Conservation (phyloP, 2,113 vertebrate species). For the Alexandromys fortis region DNA sequence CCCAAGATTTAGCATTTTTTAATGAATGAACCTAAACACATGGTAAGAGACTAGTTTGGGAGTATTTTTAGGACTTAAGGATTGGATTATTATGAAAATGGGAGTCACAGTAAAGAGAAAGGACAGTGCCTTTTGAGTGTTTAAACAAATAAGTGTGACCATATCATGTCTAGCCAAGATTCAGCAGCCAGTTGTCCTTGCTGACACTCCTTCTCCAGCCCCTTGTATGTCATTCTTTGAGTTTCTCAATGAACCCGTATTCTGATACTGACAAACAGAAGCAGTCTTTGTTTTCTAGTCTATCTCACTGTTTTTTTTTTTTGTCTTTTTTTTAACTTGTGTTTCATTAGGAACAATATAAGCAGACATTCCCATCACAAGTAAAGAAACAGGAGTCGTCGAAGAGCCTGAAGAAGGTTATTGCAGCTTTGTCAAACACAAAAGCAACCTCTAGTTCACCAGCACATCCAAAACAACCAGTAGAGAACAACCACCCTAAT, state of each 20-base stretch:
- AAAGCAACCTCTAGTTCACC: constrained; percentile 87
- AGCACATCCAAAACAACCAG: constrained; percentile 87
- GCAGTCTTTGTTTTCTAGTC: constrained; percentile 40
- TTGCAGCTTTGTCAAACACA: constrained; percentile 87
- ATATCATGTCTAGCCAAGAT: not conserved
- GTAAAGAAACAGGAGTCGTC: constrained; percentile 90
- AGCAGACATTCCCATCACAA: constrained; percentile 89
- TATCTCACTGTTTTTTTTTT: constrained; percentile 63
- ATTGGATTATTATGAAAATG: not conserved
- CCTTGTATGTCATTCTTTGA: constrained; percentile 26
- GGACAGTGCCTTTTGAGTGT: not conserved
- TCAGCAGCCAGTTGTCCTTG: not conserved
- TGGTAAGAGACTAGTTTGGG: not conserved
- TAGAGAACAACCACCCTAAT: constrained; percentile 90
- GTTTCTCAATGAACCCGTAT: not conserved
- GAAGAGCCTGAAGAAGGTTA: constrained; percentile 91
- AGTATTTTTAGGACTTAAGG: not conserved
- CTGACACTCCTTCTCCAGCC: constrained; percentile 2
- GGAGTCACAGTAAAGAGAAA: not conserved
- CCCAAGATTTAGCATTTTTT: constrained; percentile 35
- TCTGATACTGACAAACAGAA: constrained; percentile 33
- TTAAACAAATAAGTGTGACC: not conserved
- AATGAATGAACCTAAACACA: constrained; percentile 15
- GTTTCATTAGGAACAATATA: constrained; percentile 91
- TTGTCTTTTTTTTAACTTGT: constrained; percentile 63